Base-by-base conservation (phyloP, 1,140 invertebrate genomes). In the Drosophila lowei region DNA sequence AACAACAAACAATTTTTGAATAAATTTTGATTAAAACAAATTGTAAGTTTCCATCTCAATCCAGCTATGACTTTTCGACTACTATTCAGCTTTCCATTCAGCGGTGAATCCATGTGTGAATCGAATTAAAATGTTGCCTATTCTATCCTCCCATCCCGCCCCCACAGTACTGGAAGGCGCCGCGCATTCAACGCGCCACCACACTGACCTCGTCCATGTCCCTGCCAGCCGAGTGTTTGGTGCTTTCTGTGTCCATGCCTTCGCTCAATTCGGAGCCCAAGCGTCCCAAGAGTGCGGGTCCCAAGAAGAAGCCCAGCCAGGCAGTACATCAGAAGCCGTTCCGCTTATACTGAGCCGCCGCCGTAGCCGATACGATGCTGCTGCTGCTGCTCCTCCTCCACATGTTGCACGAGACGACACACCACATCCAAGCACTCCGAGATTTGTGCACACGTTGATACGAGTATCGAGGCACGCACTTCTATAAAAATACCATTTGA, bases 151-250 rank as follows among this genome's bases (percentile, higher is more conserved):
- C 13, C n/a, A 16, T 38, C 11, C 4, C 34, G 11, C 1, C 7
- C 53, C 63, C 59, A 62, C 72, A 91, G 79, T 85, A 85, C 76
- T 91, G 85, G 85, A 91, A 90, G 63, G 85, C 86, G 34, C 90
- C 79, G 28, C 89, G 86, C 50, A 91, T 91, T 42, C 79, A 89
- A 63, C 80, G 90, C 46, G 80, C 90, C 58, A 90, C 90, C 18
- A 91, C 91, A 44, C 53, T 91, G 55, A 90, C 90, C 68, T 89
- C 91, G 57, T 90, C 90, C 58, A 91, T 91, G 86, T 91, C 91
- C 47, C 73, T 91, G 67, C 91, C 91, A 63, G 90, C 90, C 42
- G 91, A 91, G 70, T 91, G 91, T 44, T 56, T 91, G 25, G 90
- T 91, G 11, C 63, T 91, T 15, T 91, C 90, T 9, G 91, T 91